A percentile compares a stretch with the other conserved stretches of the same genome.
phyloP scores from a whole-genome alignment of 2,113 vertebrate genomes.

The Propithecus coquereli region DNA sequence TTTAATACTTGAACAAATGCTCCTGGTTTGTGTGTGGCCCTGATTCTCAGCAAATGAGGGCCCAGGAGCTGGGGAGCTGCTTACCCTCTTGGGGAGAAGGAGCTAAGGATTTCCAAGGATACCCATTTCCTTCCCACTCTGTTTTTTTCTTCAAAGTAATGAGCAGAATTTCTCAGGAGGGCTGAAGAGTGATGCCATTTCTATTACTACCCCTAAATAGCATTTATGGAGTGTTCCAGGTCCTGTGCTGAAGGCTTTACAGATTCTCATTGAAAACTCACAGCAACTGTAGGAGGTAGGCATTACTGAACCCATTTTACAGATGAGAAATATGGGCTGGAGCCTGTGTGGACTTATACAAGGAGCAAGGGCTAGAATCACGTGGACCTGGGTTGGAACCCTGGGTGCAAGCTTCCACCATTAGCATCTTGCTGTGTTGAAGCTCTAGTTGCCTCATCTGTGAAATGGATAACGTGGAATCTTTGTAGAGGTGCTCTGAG shows the following conservation, averaged over 20 bases:
- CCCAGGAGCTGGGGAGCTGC: neutral
- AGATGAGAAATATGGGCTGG: neutral
- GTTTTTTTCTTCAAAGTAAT: neutral
- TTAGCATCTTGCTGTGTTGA: neutral
- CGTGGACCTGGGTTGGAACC: neutral
- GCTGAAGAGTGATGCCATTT: neutral
- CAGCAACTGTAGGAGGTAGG: accelerated
- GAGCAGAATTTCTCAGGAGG: neutral
- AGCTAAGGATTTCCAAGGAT: neutral
- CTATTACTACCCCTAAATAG: neutral
- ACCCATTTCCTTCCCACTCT: neutral
- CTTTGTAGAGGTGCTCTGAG: neutral
- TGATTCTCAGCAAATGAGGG: slow-evolving; percentile 26
- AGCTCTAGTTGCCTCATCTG: neutral
- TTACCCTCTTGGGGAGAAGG: neutral
- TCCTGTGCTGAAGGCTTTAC: neutral
- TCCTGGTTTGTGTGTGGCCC: slow-evolving; percentile 56
- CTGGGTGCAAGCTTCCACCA: neutral
- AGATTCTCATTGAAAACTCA: neutral
- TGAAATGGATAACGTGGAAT: neutral
- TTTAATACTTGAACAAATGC: slow-evolving; percentile 70
- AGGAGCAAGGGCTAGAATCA: neutral
- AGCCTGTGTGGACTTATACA: neutral
- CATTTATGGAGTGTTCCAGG: neutral
- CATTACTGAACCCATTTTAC: neutral